A percentile compares a stretch with the other conserved stretches of the same genome.
These are phyloP conservation scores for Corythoichthys intestinalis DNA, from an alignment of 2,113 vertebrate species.

Conservation along the genomic window DNA sequence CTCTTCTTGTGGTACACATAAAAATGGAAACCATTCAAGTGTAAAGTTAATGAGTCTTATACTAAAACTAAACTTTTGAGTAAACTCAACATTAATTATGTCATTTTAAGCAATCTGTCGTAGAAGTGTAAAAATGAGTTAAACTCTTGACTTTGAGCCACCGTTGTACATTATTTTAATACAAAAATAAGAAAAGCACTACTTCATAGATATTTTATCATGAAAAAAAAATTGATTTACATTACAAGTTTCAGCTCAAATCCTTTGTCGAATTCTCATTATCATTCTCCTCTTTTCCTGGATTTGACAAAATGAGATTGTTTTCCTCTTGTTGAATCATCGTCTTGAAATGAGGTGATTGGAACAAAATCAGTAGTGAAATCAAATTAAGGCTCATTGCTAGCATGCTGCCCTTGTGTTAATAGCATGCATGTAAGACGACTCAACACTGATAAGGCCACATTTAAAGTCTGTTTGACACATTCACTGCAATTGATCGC, in stretches of 20 bases:
- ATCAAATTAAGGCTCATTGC: conserved; percentile 68
- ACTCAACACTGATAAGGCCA: conserved; percentile 44
- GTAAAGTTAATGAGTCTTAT: too few species aligned
- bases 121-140: too few species aligned
- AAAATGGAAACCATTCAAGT: too few species aligned
- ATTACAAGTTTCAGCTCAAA: conserved; percentile 23
- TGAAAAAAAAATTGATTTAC: conserved; percentile 18
- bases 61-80: too few species aligned
- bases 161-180: neutral
- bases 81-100: too few species aligned
- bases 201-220: conserved; percentile 16
- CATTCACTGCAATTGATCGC: neutral
- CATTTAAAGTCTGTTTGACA: conserved; percentile 40
- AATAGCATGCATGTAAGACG: conserved; percentile 42
- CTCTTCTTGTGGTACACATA: too few species aligned
- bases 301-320: conserved; percentile 55
- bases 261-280: conserved; percentile 45
- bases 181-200: neutral
- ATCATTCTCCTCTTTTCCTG: conserved; percentile 32
- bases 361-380: conserved; percentile 57
- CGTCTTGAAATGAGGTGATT: conserved; percentile 43
- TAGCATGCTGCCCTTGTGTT: conserved; percentile 16
- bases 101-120: too few species aligned
- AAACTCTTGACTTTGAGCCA: neutral
- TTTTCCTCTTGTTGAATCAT: conserved; percentile 57